These are phyloP conservation scores for Loriculus beryllinus DNA, from an alignment of 2,797 vertebrate species.

Conservation along the genomic window DNA sequence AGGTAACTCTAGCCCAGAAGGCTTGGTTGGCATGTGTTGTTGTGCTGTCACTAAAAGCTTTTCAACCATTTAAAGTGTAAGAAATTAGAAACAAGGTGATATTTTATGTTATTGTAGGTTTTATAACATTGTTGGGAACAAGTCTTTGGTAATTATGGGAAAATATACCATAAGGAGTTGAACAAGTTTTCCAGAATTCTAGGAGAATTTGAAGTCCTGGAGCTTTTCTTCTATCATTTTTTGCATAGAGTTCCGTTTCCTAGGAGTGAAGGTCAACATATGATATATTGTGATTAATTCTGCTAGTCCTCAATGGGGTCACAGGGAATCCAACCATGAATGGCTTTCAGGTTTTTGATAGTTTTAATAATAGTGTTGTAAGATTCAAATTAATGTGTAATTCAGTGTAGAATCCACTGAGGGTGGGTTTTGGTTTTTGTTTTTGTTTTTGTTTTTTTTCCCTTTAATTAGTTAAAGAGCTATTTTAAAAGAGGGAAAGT, in stretches of 20 bases:
- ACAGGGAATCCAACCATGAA: background rate
- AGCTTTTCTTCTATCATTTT: background rate
- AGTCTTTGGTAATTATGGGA: background rate
- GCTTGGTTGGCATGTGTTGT: background rate
- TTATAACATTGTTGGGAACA: background rate
- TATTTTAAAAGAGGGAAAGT: background rate
- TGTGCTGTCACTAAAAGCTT: background rate
- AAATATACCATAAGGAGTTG: background rate
- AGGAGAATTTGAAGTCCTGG: background rate
- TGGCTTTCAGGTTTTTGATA: background rate
- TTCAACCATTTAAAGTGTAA: background rate
- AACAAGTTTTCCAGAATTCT: background rate
- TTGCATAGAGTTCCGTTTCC: background rate
- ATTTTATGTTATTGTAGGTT: background rate
- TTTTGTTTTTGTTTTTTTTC: background rate
- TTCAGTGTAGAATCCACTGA: background rate
- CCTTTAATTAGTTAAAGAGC: background rate
- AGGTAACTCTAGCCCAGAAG: background rate
- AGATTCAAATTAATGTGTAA: background rate
- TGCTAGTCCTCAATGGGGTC: background rate
- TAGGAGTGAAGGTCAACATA: background rate
- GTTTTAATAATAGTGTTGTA: background rate
- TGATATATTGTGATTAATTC: background rate
- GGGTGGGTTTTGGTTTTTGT: rapidly evolving
- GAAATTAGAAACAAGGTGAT: background rate